Evolutionary conservation across 1,140 invertebrate species (phyloP).

Genomic region (Streblospio benedicti): DNA sequence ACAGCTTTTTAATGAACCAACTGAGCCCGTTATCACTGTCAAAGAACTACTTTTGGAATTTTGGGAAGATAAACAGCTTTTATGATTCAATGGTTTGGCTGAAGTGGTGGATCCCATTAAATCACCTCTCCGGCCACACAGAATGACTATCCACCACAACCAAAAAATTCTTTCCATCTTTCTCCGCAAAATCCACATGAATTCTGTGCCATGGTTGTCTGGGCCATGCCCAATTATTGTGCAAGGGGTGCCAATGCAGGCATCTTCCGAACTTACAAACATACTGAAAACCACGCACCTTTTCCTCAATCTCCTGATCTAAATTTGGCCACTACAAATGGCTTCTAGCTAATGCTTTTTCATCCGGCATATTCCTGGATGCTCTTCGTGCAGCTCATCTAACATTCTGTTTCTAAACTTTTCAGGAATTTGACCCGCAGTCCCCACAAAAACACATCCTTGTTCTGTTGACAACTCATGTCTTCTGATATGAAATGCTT

Average conservation of each 20-base stretch:
- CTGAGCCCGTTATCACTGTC: too few relatives aligned
- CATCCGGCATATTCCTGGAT: neutral
- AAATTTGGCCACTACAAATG: neutral
- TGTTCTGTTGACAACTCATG: too few relatives aligned
- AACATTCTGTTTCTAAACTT: too few relatives aligned
- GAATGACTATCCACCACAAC: neutral
- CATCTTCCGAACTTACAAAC: neutral
- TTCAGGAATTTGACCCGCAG: too few relatives aligned
- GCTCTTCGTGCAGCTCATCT: neutral
- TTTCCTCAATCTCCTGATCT: neutral
- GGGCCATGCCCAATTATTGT: neutral
- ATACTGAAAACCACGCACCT: neutral
- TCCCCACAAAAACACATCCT: too few relatives aligned
- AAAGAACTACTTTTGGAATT: too few relatives aligned
- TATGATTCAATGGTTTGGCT: too few relatives aligned
- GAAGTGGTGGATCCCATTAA: too few relatives aligned
- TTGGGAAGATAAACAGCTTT: too few relatives aligned
- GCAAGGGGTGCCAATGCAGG: too few relatives aligned
- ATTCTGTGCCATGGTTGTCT: neutral
- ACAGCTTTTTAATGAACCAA: too few relatives aligned
- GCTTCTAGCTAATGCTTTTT: neutral
- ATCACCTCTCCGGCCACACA: conserved; percentile 5
- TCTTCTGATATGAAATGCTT: too few relatives aligned
- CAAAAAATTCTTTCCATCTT: neutral
- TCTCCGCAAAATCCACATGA: conserved; percentile 6